phyloP scores from a whole-genome alignment of 2,113 vertebrate species.

The Aptenodytes forsteri region DNA sequence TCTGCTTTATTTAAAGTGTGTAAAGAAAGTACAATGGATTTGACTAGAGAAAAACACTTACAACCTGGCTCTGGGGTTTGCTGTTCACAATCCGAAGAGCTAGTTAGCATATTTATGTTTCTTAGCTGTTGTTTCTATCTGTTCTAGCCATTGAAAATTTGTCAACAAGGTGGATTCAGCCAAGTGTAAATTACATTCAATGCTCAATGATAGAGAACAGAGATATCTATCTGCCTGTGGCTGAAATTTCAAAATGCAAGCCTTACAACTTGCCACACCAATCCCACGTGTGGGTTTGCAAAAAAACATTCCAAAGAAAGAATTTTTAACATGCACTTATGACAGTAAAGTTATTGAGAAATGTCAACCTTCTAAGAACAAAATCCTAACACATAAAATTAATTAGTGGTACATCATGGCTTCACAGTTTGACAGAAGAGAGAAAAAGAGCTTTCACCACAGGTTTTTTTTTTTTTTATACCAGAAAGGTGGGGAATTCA shows the following conservation, averaged over 20 bases:
- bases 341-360: neutral
- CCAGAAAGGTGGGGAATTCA: neutral
- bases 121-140: neutral
- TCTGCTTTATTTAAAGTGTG: neutral
- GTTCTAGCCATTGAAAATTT: conserved; percentile 10
- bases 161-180: conserved; percentile 2
- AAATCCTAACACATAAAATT: neutral
- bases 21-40: neutral
- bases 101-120: neutral
- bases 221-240: neutral
- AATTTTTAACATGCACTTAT: neutral
- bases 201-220: neutral
- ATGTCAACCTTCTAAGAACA: neutral
- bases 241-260: neutral
- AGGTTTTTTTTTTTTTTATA: neutral
- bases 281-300: neutral
- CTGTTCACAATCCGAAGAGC: neutral
- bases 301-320: neutral
- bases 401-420: neutral
- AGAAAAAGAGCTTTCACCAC: neutral
- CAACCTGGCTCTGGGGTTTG: neutral
- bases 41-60: neutral
- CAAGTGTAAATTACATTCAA: neutral
- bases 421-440: neutral
- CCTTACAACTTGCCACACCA: neutral